Conservation (phyloP, 2,113 vertebrate species). For the Crotalus tigris region DNA sequence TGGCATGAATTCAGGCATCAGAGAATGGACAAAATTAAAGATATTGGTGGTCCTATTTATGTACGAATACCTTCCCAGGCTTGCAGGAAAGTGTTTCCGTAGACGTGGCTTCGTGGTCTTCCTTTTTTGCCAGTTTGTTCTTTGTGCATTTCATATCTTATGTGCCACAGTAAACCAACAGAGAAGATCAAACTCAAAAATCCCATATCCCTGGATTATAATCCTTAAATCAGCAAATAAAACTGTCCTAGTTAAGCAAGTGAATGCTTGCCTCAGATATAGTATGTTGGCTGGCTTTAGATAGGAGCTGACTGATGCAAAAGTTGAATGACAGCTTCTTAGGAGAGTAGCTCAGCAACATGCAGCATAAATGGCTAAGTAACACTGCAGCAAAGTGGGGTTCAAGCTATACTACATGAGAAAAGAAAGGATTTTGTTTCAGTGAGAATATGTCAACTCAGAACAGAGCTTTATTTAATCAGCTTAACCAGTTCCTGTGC, state of each 20-base stretch:
- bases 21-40: not conserved
- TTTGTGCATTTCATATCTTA: not conserved
- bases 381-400: not conserved
- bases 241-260: constrained; percentile 13
- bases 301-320: constrained; percentile 9
- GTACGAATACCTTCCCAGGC: too few relatives aligned
- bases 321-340: constrained; percentile 41
- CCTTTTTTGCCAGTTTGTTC: not conserved
- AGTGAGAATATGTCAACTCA: not conserved
- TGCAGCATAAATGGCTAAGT: not conserved
- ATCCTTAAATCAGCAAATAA: constrained; percentile 20
- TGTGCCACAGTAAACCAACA: not conserved
- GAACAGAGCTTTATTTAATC: constrained; percentile 7
- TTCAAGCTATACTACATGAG: rapidly evolving
- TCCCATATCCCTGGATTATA: not conserved
- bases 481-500: not conserved
- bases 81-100: not conserved
- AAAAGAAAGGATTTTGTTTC: constrained; percentile 4
- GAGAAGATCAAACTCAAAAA: not conserved
- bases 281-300: not conserved
- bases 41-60: not conserved
- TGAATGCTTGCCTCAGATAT: constrained; percentile 34
- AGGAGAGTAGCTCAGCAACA: constrained; percentile 13
- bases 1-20: not conserved
- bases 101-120: not conserved